These are phyloP conservation scores for Spodoptera frugiperda DNA, from an alignment of 1,140 invertebrate genomes.

Conservation along the genomic window DNA sequence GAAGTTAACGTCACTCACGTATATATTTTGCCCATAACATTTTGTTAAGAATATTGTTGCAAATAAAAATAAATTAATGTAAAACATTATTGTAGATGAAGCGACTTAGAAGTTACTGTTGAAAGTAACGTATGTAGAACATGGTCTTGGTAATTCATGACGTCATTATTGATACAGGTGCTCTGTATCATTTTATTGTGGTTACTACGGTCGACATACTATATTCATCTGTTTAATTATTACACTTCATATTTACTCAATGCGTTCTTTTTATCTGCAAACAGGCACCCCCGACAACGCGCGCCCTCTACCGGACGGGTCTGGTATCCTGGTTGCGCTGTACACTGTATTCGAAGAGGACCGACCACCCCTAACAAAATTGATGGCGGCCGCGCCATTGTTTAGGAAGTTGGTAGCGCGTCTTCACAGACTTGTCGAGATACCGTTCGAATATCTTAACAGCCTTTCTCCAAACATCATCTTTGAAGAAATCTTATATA, in stretches of 20 bases:
- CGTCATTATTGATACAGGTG: constrained; percentile 25
- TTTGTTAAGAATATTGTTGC: not conserved
- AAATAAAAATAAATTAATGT: not conserved
- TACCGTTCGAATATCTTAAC: constrained; percentile 87
- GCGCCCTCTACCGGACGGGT: constrained; percentile 87
- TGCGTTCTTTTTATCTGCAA: not conserved
- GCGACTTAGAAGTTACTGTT: constrained; percentile 1
- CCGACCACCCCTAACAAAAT: constrained; percentile 82
- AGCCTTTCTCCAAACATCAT: constrained; percentile 87
- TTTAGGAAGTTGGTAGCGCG: constrained; percentile 88
- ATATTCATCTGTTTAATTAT: not conserved
- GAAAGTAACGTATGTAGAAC: not conserved
- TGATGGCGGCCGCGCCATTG: constrained; percentile 86
- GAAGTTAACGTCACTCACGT: constrained; percentile 89
- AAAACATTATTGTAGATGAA: constrained; percentile 28
- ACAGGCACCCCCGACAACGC: constrained; percentile 92
- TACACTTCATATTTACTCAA: not conserved
- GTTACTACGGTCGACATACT: not conserved
- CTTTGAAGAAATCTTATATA: constrained; percentile 85
- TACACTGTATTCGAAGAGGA: constrained; percentile 84
- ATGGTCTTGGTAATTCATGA: not conserved
- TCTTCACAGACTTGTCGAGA: constrained; percentile 85
- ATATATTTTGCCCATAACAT: constrained; percentile 58
- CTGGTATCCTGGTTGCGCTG: constrained; percentile 90
- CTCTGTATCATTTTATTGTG: not conserved